Conservation (phyloP, 2,888 invertebrate genomes). For the Cataglyphis livida region DNA sequence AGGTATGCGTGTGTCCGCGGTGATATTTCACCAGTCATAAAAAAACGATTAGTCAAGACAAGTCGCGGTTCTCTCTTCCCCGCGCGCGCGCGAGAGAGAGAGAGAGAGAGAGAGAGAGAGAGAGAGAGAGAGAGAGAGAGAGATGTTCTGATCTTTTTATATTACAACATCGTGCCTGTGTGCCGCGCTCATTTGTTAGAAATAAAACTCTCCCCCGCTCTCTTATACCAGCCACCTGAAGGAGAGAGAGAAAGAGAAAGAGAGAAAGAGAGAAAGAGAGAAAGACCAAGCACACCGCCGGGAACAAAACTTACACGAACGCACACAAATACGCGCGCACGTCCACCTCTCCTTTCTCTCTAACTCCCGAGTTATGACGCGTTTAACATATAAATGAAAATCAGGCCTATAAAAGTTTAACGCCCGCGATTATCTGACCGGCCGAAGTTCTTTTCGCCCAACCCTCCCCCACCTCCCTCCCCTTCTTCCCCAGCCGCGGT, state of each 20-base stretch:
- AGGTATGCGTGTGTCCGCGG: constrained; percentile 42
- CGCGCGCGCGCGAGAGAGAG: background rate
- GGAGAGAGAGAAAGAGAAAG: background rate
- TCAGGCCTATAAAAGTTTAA: constrained; percentile 83
- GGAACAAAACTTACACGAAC: constrained; percentile 46
- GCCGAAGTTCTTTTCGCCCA: constrained; percentile 56
- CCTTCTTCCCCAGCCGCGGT: background rate
- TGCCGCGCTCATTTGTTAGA: constrained; percentile 73
- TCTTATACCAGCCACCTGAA: background rate
- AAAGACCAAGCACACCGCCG: constrained; percentile 8
- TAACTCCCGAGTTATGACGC: constrained; percentile 76
- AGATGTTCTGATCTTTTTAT: constrained; percentile 64
- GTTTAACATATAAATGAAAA: constrained; percentile 84
- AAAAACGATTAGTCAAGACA: constrained; percentile 72
- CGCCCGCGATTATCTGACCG: constrained; percentile 79
- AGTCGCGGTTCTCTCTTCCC: constrained; percentile 8
- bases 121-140: background rate
- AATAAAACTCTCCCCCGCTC: constrained; percentile 68
- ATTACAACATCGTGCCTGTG: constrained; percentile 68
- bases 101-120: constrained; percentile 1
- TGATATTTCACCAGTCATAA: constrained; percentile 72
- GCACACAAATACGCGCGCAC: constrained; percentile 24
- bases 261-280: too few relatives aligned
- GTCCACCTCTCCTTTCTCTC: constrained; percentile 48
- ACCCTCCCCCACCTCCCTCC: constrained; percentile 22